These are phyloP conservation scores for Phenganax subtilis DNA, from an alignment of 92 coral and sea anemone genomes.

Conservation along the genomic window DNA sequence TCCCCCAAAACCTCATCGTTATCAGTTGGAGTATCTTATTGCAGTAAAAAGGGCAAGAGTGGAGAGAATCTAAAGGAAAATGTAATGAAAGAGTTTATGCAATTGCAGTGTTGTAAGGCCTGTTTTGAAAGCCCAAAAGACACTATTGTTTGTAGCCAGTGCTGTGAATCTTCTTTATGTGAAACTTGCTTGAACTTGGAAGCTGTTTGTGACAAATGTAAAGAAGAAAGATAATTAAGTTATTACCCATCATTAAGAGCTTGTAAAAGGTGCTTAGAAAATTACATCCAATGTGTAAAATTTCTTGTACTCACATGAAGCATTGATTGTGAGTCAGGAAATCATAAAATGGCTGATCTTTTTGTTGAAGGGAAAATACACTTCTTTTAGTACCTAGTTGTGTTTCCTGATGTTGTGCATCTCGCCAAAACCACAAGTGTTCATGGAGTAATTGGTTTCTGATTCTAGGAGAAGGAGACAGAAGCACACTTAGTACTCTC, in stretches of 20 bases:
- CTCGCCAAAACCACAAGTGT: constrained; percentile 54
- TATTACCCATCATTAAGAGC: constrained; percentile 48
- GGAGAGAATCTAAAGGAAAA: constrained; percentile 43
- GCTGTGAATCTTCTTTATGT: constrained; percentile 44
- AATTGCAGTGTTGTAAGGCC: constrained; percentile 40
- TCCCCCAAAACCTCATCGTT: constrained; percentile 40
- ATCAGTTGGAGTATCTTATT: constrained; percentile 40
- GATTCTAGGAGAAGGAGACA: constrained; percentile 47
- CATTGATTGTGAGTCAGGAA: constrained; percentile 45
- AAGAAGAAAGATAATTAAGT: constrained; percentile 48
- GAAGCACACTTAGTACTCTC: constrained; percentile 41
- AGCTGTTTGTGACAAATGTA: constrained; percentile 51
- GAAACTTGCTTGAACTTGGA: constrained; percentile 40
- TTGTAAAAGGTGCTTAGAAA: constrained; percentile 51
- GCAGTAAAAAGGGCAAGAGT: constrained; percentile 38
- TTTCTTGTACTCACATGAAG: constrained; percentile 38
- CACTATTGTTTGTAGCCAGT: constrained; percentile 16
- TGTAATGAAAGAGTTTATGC: constrained; percentile 42
- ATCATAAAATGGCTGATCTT: constrained; percentile 54
- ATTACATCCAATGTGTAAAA: constrained; percentile 31
- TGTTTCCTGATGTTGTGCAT: constrained; percentile 52
- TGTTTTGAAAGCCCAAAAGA: constrained; percentile 36
- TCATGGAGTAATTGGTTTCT: constrained; percentile 50
- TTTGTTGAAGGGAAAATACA: constrained; percentile 23
- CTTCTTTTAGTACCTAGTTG: constrained; percentile 46